Evolutionary conservation across 2,888 invertebrate genomes (phyloP).

Genomic region (Zootermopsis nevadensis): DNA sequence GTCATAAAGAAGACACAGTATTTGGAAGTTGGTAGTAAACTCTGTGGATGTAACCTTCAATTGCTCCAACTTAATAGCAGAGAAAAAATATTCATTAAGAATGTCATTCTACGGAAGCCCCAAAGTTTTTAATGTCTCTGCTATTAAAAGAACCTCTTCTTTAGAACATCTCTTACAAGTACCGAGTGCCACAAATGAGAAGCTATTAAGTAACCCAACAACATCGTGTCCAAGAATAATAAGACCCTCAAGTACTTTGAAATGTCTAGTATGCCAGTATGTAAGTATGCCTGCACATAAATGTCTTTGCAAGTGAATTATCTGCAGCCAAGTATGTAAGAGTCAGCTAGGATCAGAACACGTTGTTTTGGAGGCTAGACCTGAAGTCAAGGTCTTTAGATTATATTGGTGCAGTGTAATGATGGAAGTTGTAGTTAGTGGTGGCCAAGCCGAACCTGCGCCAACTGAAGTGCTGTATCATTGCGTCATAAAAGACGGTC

Average conservation of each 20-base stretch:
- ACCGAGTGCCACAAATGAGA: not conserved
- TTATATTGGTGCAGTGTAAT: not conserved
- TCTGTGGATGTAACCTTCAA: not conserved
- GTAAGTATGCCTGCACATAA: constrained; percentile 4
- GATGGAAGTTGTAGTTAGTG: not conserved
- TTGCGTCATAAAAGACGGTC: not conserved
- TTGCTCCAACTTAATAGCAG: not conserved
- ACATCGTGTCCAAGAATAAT: constrained; percentile 16
- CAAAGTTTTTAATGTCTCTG: not conserved
- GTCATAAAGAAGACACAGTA: not conserved
- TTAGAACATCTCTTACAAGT: not conserved
- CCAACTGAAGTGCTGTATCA: not conserved
- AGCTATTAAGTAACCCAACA: constrained; percentile 1
- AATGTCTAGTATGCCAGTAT: not conserved
- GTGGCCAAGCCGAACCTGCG: not conserved
- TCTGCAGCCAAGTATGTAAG: not conserved
- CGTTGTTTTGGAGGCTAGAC: not conserved
- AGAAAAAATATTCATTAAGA: not conserved
- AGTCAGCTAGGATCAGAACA: not conserved
- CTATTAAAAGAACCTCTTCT: not conserved
- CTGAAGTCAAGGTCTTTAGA: not conserved
- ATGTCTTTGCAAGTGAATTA: constrained; percentile 13
- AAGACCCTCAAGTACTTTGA: not conserved
- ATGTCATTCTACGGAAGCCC: not conserved
- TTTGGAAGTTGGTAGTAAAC: not conserved